Conservation (phyloP, 2,888 invertebrate species). For the Eustalomyia histrio region DNA sequence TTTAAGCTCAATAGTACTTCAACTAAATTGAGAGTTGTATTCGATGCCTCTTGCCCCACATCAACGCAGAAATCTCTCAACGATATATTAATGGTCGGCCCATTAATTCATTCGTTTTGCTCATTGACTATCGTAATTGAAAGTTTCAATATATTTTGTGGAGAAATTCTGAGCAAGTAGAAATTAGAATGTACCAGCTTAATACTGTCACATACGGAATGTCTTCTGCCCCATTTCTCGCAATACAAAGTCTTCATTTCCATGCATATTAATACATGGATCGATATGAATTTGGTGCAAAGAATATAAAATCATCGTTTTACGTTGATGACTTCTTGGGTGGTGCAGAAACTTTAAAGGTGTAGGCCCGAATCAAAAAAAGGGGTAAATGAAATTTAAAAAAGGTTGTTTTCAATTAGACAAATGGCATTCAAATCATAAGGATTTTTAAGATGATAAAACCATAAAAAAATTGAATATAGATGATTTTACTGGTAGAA, state of each 20-base stretch:
- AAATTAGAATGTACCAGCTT: no score
- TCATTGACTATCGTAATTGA: no score
- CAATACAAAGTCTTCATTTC: constrained; percentile 29
- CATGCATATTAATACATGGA: constrained; percentile 34
- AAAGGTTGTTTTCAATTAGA: constrained; percentile 11
- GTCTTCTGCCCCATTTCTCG: constrained; percentile 27
- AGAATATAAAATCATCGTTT: constrained; percentile 39
- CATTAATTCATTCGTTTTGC: constrained; percentile 56
- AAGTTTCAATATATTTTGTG: neutral
- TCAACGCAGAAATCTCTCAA: no score
- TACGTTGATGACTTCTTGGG: constrained; percentile 31
- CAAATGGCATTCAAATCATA: no score
- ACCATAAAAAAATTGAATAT: no score
- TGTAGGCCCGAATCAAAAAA: constrained; percentile 8
- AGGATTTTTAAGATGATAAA: no score
- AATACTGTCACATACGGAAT: no score
- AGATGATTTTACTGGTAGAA: neutral
- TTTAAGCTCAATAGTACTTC: no score
- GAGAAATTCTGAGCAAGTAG: neutral
- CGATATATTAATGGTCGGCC: constrained; percentile 55
- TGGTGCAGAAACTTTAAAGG: constrained; percentile 21
- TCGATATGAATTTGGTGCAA: constrained; percentile 22
- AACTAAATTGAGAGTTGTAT: no score
- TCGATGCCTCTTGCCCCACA: no score
- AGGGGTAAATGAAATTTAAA: constrained; percentile 6